Evolutionary conservation across 2,113 vertebrate species (phyloP).

Genomic region (Cheilinus undulatus): DNA sequence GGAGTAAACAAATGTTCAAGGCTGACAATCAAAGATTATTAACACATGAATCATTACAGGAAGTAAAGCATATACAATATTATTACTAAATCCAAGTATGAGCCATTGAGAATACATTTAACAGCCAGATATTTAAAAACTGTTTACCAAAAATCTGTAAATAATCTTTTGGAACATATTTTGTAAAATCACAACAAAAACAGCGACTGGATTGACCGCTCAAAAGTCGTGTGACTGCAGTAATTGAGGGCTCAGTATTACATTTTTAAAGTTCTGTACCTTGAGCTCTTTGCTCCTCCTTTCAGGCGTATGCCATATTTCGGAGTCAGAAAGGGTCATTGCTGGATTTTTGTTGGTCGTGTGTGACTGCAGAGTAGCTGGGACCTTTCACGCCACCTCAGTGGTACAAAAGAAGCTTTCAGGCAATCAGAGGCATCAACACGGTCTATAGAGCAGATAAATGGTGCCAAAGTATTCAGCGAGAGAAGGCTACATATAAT

Average conservation of each 20-base stretch:
- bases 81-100: not conserved
- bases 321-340: conserved; percentile 34
- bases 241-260: conserved; percentile 15
- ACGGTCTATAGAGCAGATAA: conserved; percentile 38
- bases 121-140: conserved; percentile 18
- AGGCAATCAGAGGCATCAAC: conserved; percentile 58
- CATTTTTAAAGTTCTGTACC: conserved; percentile 32
- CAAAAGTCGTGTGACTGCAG: conserved; percentile 42
- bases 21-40: conserved; percentile 81
- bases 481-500: conserved; percentile 79
- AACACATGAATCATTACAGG: conserved; percentile 38
- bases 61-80: conserved; percentile 13
- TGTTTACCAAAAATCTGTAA: conserved; percentile 57
- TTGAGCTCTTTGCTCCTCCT: conserved; percentile 53
- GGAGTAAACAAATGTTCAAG: conserved; percentile 53
- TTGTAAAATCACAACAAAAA: conserved; percentile 20
- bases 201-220: conserved; percentile 26
- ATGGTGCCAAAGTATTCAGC: conserved; percentile 88
- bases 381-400: conserved; percentile 13
- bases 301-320: conserved; percentile 46
- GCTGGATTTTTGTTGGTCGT: conserved; percentile 12
- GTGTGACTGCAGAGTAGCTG: not conserved
- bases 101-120: conserved; percentile 36
- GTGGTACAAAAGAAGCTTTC: conserved; percentile 44
- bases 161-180: conserved; percentile 40